Evolutionary conservation across 2,113 vertebrate species (phyloP), one percentile per base, ranked within the genome.

Genomic region (Misgurnus anguillicaudatus): DNA sequence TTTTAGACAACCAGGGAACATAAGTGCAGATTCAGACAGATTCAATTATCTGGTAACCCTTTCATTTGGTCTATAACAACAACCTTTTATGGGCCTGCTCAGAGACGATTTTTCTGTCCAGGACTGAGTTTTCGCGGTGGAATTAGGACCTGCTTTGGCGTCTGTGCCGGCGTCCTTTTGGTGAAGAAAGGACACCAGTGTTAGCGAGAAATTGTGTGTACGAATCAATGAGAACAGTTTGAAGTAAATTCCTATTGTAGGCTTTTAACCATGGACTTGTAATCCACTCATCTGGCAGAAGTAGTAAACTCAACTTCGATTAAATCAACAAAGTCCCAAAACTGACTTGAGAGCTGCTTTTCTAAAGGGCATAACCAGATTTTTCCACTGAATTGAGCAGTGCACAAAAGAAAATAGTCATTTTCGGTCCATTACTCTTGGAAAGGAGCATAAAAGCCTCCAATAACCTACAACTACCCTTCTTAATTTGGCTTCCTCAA

Each of bases 361-460:
- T 75, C 16, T 17, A 45, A 47, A 39, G 31, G 24, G 45, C 57
- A 75, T 67, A 78, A 78, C 63, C 75, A 41, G 31, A 24, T 69
- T 79, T 70, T 79, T 79, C 64, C 70, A 67, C 48, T 45, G 69
- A 75, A 63, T 75, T 42, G 73, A 72, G n/a, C 61, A 47, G 16
- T 17, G 9, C 58, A 31, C 36, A 64, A 5, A 41, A 10, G 39
- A 41, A 10, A 38, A 31, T 31, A 31, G 24, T 31, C 24, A 2
- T 77, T 58, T 48, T 75, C 7, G 45, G 62, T 42, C 41, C 78
- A 55, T 45, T 58, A 57, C 67, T 63, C 5, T 75, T 63, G 53
- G 60, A 80, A 75, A 62, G 60, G 51, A 45, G 13, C 39, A 19
- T 60, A 48, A 14, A 45, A 47, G 21, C 41, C 66, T 62, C 70